phyloP scores from a whole-genome alignment of 2,113 vertebrate species.

The Trogon surrucura region DNA sequence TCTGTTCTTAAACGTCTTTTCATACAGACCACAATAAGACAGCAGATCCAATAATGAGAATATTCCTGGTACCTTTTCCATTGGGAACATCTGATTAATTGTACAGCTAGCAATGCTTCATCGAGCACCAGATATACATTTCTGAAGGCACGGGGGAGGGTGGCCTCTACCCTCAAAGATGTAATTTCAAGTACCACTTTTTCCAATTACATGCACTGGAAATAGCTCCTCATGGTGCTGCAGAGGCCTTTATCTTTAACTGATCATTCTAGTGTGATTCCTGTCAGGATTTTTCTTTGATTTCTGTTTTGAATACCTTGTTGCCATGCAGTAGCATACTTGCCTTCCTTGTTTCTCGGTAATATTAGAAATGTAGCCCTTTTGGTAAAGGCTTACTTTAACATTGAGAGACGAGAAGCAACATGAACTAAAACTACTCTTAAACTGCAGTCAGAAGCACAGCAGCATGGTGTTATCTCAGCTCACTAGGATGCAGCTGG shows the following conservation, averaged over 20 bases:
- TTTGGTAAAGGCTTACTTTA: neutral
- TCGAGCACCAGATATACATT: neutral
- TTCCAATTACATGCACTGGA: neutral
- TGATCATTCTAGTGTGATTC: neutral
- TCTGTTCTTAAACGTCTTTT: neutral
- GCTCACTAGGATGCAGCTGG: neutral
- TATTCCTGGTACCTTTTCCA: neutral
- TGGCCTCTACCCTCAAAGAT: neutral
- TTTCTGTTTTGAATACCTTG: neutral
- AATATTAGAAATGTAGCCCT: neutral
- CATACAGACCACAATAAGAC: neutral
- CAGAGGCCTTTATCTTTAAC: neutral
- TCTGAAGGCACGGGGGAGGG: neutral
- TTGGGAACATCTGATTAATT: neutral
- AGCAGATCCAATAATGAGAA: neutral
- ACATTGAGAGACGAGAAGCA: neutral
- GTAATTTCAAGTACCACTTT: neutral
- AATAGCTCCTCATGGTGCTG: neutral
- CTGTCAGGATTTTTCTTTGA: neutral
- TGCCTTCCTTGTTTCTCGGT: neutral
- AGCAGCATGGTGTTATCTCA: neutral
- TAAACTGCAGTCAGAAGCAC: neutral
- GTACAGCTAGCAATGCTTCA: neutral
- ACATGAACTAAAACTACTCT: neutral
- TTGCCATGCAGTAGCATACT: neutral